These are phyloP conservation scores for Phortica variegata DNA, from an alignment of 1,140 invertebrate genomes.

Conservation along the genomic window DNA sequence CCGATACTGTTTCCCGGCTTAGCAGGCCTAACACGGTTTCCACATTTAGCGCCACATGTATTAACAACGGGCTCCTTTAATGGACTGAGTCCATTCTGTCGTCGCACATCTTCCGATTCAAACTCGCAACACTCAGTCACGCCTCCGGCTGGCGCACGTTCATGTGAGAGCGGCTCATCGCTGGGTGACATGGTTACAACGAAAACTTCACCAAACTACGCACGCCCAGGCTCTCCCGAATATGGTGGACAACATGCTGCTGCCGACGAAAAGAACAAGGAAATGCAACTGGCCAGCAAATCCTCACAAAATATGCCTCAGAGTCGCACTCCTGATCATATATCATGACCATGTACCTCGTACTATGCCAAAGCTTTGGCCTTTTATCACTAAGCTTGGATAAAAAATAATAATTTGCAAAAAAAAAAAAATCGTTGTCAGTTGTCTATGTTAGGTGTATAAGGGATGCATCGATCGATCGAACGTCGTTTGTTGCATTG, in stretches of 20 bases:
- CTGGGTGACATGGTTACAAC: conserved; percentile 15
- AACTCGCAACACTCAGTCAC: conserved; percentile 56
- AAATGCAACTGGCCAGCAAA: conserved; percentile 4
- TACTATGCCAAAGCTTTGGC: conserved; percentile 50
- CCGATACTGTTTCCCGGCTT: conserved; percentile 60
- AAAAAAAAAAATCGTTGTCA: not conserved
- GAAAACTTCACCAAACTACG: conserved; percentile 5
- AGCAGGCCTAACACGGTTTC: conserved; percentile 57
- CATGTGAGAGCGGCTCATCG: conserved; percentile 24
- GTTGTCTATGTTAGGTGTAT: no score
- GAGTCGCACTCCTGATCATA: conserved; percentile 41
- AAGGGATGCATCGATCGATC: no score
- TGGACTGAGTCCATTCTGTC: conserved; percentile 48
- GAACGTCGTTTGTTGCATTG: no score
- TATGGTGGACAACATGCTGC: conserved; percentile 5
- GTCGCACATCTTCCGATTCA: conserved; percentile 52
- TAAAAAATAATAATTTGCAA: not conserved
- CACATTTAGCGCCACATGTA: conserved; percentile 42
- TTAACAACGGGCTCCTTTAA: conserved; percentile 32
- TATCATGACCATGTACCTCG: conserved; percentile 56
- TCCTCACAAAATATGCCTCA: conserved; percentile 8
- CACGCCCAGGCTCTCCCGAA: conserved; percentile 29
- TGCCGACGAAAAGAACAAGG: not conserved
- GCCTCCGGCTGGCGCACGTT: conserved; percentile 39
- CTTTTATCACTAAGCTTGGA: conserved; percentile 37